Conservation (phyloP, 2,113 vertebrate species). For the Acanthisitta chloris region DNA sequence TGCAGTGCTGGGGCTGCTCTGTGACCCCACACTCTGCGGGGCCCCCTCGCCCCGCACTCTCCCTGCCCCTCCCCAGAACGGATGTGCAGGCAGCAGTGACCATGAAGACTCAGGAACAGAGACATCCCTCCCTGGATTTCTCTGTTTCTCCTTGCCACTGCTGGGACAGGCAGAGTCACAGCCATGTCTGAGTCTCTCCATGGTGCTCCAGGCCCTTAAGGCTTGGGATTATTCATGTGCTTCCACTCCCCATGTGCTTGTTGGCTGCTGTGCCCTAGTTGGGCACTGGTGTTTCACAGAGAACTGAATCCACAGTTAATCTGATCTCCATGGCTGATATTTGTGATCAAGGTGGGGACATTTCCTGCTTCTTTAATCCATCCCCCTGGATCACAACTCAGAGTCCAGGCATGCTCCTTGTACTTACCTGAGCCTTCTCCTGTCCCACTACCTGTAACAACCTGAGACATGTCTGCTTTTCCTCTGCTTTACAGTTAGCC, state of each 20-base stretch:
- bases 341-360: neutral
- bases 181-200: neutral
- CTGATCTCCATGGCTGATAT: neutral
- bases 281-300: neutral
- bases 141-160: fast-evolving
- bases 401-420: neutral
- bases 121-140: neutral
- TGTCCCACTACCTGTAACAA: neutral
- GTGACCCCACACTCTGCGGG: neutral
- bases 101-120: fast-evolving
- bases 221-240: fast-evolving
- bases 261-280: neutral
- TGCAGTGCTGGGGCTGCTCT: neutral
- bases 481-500: neutral
- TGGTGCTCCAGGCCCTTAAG: neutral
- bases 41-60: neutral
- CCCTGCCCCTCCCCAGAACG: neutral
- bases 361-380: neutral
- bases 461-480: neutral
- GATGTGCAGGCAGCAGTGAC: neutral
- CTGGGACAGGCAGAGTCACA: neutral
- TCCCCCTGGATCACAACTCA: neutral
- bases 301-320: neutral
- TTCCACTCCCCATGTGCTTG: neutral
- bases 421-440: neutral